Base-by-base conservation (phyloP, 2,888 invertebrate species). In the Muschampia plurimacula region DNA sequence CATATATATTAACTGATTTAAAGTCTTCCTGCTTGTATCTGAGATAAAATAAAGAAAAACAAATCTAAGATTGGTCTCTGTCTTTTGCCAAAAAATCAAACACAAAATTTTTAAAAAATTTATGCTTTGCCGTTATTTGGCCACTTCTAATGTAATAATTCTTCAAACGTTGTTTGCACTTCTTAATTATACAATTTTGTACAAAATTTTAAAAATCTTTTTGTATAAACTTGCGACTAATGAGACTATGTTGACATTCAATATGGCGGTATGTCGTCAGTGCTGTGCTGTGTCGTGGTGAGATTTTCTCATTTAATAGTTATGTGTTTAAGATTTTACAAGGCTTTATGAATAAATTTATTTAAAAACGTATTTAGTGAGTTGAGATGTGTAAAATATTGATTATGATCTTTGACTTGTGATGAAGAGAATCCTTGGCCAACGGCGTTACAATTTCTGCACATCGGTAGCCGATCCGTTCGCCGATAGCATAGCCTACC, bases 231-330 rank as follows among this genome's bases (percentile, higher is more conserved):
- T 88, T 22, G 22, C 22, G 22, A 22, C 22, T 22, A 22, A 22
- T 86, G 88, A 89, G 88, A 87, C 88, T 87, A 89, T 92, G 93
- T 96, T 97, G 96, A 97, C 97, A 97, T 96, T 96, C 97, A 97
- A 97, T 97, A 97, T 97, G 97, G 97, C 97, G 97, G 97, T 97
- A 97, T 97, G 97, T 97, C 97, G 97, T 97, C 97, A 97, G 97
- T 97, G 97, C 97, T 97, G 96, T 97, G 97, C 97, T 97, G 97
- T 97, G 97, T 97, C 97, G 97, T 97, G 97, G 97, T 97, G 96
- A 97, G 97, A 97, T 95, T 94, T 92, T 87, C 84, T 90, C 86
- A 89, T 86, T 91, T 86, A 80, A 82, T 87, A 79, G 82, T 84
- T 87, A 85, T 83, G 78, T 86, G 82, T 82, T 81, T 81, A 84